Percentiles rank a stretch among this genome's conserved stretches.
These are phyloP conservation scores for Drosophila obscura DNA, from an alignment of 1,140 invertebrate genomes.

Conservation along the genomic window DNA sequence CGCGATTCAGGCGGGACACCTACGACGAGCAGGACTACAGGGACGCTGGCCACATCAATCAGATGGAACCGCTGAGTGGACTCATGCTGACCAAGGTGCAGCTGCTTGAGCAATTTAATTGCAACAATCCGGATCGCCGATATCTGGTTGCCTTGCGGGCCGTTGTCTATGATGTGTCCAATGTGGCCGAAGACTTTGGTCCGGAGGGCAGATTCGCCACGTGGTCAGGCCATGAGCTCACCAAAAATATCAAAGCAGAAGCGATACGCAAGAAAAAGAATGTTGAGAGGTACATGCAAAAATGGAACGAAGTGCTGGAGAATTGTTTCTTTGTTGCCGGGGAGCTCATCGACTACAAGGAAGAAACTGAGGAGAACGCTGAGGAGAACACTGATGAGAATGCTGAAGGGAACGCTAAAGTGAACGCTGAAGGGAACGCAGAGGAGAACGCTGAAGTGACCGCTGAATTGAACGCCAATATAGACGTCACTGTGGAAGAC, in stretches of 20 bases:
- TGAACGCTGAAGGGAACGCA: too few relatives aligned
- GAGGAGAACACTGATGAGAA: too few relatives aligned
- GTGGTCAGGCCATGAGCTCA: slow-evolving; percentile 45
- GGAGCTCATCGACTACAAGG: not conserved
- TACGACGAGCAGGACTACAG: slow-evolving; percentile 62
- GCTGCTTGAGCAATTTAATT: slow-evolving; percentile 10
- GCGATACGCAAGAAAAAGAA: not conserved
- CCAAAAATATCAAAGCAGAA: not conserved
- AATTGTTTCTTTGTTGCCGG: slow-evolving; percentile 50
- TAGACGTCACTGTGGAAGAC: too few relatives aligned
- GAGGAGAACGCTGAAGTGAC: too few relatives aligned
- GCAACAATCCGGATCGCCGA: not conserved
- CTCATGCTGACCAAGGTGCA: slow-evolving; percentile 1
- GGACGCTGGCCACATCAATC: slow-evolving; percentile 4
- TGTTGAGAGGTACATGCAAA: not conserved
- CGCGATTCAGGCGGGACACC: slow-evolving; percentile 8
- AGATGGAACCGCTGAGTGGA: slow-evolving; percentile 14
- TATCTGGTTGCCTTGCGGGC: slow-evolving; percentile 40
- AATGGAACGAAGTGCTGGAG: slow-evolving; percentile 42
- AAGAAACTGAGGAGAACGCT: not conserved
- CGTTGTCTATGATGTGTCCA: slow-evolving; percentile 55
- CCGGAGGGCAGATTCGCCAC: slow-evolving; percentile 4
- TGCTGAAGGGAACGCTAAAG: not conserved
- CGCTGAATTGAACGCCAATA: too few relatives aligned
- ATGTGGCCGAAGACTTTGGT: slow-evolving; percentile 45